These are phyloP conservation scores for Antidorcas marsupialis DNA, from an alignment of 2,113 vertebrate species.

Conservation along the genomic window DNA sequence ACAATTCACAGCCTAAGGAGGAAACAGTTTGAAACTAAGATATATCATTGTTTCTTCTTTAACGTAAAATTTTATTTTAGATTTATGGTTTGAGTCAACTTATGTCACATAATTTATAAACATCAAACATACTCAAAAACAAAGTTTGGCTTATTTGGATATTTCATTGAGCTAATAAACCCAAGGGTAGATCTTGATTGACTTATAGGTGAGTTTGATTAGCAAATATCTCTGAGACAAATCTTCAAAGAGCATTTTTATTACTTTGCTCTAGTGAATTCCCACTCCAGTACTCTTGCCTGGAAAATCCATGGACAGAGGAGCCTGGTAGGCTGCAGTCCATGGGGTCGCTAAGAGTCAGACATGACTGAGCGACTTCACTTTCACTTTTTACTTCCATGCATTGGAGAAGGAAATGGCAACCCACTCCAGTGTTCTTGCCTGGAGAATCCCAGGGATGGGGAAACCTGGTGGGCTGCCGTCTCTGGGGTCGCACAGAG, in stretches of 20 bases:
- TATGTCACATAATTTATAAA: not conserved
- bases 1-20: not conserved
- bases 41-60: not conserved
- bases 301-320: not conserved
- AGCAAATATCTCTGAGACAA: not conserved
- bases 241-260: not conserved
- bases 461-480: too few relatives aligned
- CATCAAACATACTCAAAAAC: not conserved
- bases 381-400: too few relatives aligned
- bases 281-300: not conserved
- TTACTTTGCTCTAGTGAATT: not conserved
- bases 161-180: not conserved
- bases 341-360: not conserved
- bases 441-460: too few relatives aligned
- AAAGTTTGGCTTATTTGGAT: not conserved
- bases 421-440: too few relatives aligned
- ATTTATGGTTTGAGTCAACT: not conserved
- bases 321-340: not conserved
- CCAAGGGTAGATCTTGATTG: not conserved
- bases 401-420: not conserved
- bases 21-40: not conserved
- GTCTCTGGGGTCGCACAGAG: too few relatives aligned
- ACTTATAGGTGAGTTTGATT: not conserved
- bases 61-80: not conserved
- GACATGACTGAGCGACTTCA: not conserved